phyloP scores from a whole-genome alignment of 2,797 vertebrate genomes.

The Ctenosaura bakeri region DNA sequence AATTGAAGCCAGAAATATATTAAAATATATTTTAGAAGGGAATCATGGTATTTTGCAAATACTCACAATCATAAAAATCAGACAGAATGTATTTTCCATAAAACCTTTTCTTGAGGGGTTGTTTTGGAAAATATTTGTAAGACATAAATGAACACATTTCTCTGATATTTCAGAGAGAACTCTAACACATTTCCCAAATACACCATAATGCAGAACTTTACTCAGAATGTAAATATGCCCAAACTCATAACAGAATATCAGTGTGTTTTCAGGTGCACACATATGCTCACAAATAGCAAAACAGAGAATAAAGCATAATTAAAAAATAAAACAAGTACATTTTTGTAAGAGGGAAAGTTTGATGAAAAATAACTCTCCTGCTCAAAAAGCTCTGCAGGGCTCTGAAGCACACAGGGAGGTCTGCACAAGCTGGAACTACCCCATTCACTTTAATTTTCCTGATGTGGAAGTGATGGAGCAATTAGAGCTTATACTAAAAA shows the following conservation, averaged over 20 bases:
- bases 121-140: background rate
- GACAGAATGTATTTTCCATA: background rate
- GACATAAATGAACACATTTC: background rate
- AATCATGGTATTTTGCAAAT: background rate
- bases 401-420: slow-evolving; percentile 45
- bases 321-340: background rate
- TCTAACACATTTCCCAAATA: background rate
- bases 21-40: rapidly evolving
- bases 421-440: background rate
- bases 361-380: slow-evolving; percentile 2
- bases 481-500: slow-evolving; percentile 9
- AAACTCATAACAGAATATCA: background rate
- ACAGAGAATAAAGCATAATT: background rate
- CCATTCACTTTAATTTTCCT: background rate
- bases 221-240: slow-evolving; percentile 9
- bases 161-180: background rate
- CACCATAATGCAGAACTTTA: slow-evolving; percentile 16
- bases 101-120: background rate
- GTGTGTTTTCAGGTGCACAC: too few relatives aligned
- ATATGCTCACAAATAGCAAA: background rate
- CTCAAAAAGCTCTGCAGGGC: slow-evolving; percentile 46
- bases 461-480: background rate
- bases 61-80: background rate
- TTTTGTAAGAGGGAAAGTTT: background rate
- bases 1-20: background rate